Percentiles rank a stretch among this genome's conserved stretches.
Evolutionary conservation across 2,113 vertebrate species (phyloP).

Genomic region (Erinaceus europaeus): DNA sequence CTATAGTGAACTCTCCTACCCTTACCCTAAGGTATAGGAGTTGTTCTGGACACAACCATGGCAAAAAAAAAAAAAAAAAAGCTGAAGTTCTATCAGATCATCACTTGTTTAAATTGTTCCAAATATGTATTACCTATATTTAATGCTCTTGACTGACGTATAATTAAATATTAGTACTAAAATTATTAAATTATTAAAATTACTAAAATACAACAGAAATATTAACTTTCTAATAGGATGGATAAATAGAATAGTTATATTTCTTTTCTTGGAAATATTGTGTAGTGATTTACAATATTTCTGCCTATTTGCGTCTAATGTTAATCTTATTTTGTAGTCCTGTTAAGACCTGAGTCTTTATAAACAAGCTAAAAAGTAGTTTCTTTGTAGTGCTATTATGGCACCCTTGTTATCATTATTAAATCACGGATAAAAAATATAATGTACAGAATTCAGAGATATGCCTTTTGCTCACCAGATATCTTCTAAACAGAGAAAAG

Average conservation of each 20-base stretch:
- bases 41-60: background rate
- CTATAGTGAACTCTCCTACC: background rate
- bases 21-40: background rate
- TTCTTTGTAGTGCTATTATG: no score
- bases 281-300: background rate
- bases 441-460: no score
- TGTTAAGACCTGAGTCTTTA: background rate
- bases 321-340: constrained; percentile 12
- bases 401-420: no score
- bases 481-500: no score
- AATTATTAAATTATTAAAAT: constrained; percentile 53
- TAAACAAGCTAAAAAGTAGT: no score
- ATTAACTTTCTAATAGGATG: background rate
- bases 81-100: background rate
- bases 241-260: no score
- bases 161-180: background rate
- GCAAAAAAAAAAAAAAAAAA: background rate
- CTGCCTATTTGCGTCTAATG: background rate
- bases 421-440: no score
- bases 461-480: no score
- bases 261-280: background rate
- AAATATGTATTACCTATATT: background rate
- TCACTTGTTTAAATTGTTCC: background rate
- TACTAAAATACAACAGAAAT: background rate
- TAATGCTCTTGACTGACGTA: background rate